phyloP scores from a whole-genome alignment of 2,888 invertebrate species.

The Tipula unca region DNA sequence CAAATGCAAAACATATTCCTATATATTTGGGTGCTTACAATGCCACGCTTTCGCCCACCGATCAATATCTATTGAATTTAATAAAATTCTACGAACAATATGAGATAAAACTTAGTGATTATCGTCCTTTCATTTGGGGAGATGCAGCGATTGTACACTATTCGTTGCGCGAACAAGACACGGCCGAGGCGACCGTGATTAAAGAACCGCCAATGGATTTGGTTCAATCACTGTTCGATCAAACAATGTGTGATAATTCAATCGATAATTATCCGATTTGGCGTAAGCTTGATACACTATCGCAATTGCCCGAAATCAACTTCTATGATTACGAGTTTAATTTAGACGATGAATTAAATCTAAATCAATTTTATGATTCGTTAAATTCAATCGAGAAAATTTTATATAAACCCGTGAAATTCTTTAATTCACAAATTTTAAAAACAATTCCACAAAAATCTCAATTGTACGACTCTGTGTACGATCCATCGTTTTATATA shows the following conservation, averaged over 20 bases:
- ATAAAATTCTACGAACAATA: slow-evolving; percentile 60
- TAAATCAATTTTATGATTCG: slow-evolving; percentile 28
- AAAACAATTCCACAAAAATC: slow-evolving; percentile 36
- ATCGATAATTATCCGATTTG: slow-evolving; percentile 61
- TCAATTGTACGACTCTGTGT: slow-evolving; percentile 44
- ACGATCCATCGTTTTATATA: slow-evolving; percentile 76
- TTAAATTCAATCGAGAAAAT: slow-evolving; percentile 23
- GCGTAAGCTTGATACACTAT: slow-evolving; percentile 44
- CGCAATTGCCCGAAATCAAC: slow-evolving; percentile 33
- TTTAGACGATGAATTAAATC: background rate
- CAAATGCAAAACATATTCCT: slow-evolving; percentile 62
- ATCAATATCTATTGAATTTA: slow-evolving; percentile 60
- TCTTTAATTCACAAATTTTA: slow-evolving; percentile 30
- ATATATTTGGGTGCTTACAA: slow-evolving; percentile 70
- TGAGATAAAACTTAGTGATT: slow-evolving; percentile 54
- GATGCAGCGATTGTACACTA: slow-evolving; percentile 70
- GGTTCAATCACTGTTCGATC: slow-evolving; percentile 62
- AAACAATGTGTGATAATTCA: slow-evolving; percentile 55
- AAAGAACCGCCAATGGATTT: slow-evolving; percentile 64
- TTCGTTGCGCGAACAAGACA: slow-evolving; percentile 49
- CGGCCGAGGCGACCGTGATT: slow-evolving; percentile 48
- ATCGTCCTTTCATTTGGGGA: slow-evolving; percentile 78
- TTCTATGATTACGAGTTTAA: slow-evolving; percentile 28
- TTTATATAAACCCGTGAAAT: background rate
- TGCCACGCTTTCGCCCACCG: slow-evolving; percentile 59